Conservation (phyloP, 2,113 vertebrate species). For the Chlamydotis undulata region DNA sequence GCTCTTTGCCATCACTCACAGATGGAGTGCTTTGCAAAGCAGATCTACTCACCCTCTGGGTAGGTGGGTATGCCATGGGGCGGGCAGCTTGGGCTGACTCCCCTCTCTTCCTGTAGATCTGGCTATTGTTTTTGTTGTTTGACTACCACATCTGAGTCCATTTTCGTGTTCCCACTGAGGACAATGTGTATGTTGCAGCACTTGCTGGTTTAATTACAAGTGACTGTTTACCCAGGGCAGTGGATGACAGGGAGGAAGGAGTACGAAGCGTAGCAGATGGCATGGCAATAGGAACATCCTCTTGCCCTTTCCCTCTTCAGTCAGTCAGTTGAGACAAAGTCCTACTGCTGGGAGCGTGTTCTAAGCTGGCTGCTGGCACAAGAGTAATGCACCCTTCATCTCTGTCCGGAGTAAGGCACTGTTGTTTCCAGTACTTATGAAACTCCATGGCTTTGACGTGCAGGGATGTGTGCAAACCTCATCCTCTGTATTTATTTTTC, state of each 20-base stretch:
- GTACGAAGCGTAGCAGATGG: background rate
- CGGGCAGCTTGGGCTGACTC: slow-evolving; percentile 36
- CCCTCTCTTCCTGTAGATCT: slow-evolving; percentile 12
- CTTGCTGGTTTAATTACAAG: background rate
- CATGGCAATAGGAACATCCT: background rate
- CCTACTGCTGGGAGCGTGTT: background rate
- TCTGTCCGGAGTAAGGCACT: background rate
- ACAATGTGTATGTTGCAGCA: background rate
- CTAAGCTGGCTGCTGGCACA: background rate
- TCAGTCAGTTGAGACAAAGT: background rate
- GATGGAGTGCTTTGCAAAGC: slow-evolving; percentile 53
- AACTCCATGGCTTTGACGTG: background rate
- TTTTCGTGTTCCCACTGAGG: background rate
- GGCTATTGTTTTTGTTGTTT: background rate
- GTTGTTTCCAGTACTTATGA: background rate
- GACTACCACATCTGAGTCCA: background rate
- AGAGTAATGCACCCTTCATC: background rate
- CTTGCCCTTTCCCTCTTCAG: background rate
- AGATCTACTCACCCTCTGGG: slow-evolving; percentile 49
- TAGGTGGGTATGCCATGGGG: slow-evolving; percentile 6
- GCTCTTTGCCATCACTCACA: slow-evolving; percentile 55
- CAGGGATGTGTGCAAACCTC: background rate
- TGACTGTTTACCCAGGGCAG: background rate
- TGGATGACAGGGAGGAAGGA: background rate
- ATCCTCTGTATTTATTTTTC: background rate